Base-by-base conservation (phyloP, 2,888 invertebrate species). In the Lasioglossum oenotherae region DNA sequence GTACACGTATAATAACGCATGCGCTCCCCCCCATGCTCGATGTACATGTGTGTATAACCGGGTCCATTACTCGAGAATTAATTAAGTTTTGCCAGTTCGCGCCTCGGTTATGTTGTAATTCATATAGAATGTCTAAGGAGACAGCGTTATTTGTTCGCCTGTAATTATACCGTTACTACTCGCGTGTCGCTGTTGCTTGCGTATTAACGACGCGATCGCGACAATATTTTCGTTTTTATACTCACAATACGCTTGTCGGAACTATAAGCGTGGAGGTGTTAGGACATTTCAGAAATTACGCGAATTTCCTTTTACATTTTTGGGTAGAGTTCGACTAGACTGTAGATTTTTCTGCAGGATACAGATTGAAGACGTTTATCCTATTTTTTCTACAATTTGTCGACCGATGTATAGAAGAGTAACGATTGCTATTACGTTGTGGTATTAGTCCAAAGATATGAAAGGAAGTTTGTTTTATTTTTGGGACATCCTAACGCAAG, bases 131-230 rank as follows among this genome's bases (percentile, higher is more conserved):
- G 72, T 73, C 60, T 83, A 82, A 80, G 67, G 80, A 53, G 60
- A 31, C 82, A 72, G 44, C 72, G 78, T 71, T 81, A 80, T 60
- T 44, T 77, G 77, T 74, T 69, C 69, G 69, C 79, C 77, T 85
- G 83, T 83, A 85, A 83, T 83, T 88, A 83, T 78, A 83, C 82
- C 82, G 77, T 88, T 89, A 80, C 31, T 85, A 80, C 38, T 81
- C 86, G 76, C 82, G 77, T 83, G 83, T 80, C 85, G 80, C 86
- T 88, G 84, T 89, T 88, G 87, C 85, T 91, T 85, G 81, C 81
- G 49, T 85, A 85, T 88, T 76, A 78, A 89, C 77, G 74, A 89
- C 27, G 85, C 71, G 53, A 74, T 81, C 86, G 14, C 86, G 85
- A 88, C 84, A 78, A 89, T 89, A 87, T 84, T 87, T 85, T 88